Conservation (phyloP, 2,797 vertebrate genomes). For the Heterohyrax brucei region DNA sequence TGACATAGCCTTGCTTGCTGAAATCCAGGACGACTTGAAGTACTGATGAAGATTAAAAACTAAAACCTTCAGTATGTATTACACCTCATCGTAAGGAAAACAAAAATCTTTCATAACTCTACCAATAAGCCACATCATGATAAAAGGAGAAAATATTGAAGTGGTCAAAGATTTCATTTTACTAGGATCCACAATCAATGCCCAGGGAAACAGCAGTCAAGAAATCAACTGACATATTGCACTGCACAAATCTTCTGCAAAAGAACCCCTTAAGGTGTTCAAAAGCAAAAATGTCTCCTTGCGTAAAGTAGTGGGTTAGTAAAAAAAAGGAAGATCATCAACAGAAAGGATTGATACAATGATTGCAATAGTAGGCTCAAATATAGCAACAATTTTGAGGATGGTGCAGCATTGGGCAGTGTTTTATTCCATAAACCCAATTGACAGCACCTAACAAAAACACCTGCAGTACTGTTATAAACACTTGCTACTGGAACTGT, state of each 20-base stretch:
- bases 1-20: background rate
- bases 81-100: background rate
- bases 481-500: background rate
- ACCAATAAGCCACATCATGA: too few relatives aligned
- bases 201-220: too few relatives aligned
- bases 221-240: too few relatives aligned
- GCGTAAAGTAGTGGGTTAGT: background rate
- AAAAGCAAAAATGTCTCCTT: background rate
- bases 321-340: background rate
- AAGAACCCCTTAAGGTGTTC: background rate
- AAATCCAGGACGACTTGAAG: background rate
- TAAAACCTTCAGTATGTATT: background rate
- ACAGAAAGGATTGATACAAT: background rate
- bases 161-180: too few relatives aligned
- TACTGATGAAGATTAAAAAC: background rate
- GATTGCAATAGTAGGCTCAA: background rate
- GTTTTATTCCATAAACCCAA: too few relatives aligned
- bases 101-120: too few relatives aligned
- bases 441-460: too few relatives aligned
- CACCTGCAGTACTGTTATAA: background rate
- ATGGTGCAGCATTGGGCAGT: background rate
- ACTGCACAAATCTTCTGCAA: too few relatives aligned
- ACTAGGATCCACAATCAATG: too few relatives aligned
- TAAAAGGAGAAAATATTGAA: too few relatives aligned
- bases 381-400: background rate